A percentile compares a stretch with the other conserved stretches of the same genome.
phyloP scores from a whole-genome alignment of 1,140 invertebrate species.

The Papilio dardanus region DNA sequence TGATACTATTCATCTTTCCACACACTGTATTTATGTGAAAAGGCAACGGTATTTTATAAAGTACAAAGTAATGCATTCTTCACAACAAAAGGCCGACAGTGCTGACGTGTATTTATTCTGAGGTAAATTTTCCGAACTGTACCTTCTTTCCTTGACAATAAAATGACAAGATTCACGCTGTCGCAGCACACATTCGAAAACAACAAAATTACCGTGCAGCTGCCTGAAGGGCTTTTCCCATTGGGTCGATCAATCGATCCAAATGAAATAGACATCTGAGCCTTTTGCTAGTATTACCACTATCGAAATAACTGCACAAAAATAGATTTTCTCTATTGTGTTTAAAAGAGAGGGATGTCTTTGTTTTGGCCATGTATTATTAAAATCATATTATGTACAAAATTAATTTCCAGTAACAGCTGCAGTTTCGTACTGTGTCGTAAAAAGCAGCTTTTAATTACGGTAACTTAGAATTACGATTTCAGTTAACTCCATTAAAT shows the following conservation, averaged over 20 bases:
- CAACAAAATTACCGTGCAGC: neutral
- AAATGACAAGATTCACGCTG: neutral
- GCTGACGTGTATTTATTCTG: neutral
- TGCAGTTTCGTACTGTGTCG: neutral
- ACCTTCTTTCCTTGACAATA: neutral
- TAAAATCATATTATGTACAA: neutral
- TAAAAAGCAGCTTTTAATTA: conserved; percentile 20
- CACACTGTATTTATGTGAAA: conserved; percentile 6
- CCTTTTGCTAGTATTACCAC: no score
- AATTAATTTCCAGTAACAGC: neutral
- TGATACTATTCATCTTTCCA: neutral
- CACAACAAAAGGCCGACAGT: neutral
- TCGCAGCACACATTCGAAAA: neutral
- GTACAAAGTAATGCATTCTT: conserved; percentile 16
- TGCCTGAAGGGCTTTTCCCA: no score
- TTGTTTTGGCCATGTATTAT: no score
- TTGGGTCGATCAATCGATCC: no score
- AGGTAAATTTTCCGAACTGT: neutral
- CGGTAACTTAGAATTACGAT: neutral
- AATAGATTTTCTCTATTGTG: no score
- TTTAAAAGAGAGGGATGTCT: no score
- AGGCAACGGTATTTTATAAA: neutral
- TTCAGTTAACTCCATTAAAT: neutral
- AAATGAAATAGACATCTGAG: neutral
- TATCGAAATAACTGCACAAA: no score